Evolutionary conservation across 2,113 vertebrate genomes (phyloP), one percentile per base, ranked within the genome.

Genomic region (Mirounga angustirostris): DNA sequence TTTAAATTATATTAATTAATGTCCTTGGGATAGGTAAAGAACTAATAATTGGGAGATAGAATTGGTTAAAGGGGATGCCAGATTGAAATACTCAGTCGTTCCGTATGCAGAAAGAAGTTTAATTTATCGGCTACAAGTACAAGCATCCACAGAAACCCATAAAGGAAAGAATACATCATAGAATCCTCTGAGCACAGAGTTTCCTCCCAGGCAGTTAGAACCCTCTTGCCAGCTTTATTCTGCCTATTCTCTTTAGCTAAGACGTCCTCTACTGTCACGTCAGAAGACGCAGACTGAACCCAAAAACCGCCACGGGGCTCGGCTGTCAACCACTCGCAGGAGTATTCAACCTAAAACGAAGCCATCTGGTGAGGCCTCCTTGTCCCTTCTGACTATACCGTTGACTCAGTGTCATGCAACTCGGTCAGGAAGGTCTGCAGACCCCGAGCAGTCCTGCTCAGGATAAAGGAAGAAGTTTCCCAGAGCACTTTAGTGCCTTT

Each of bases 311-410:
- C 99, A 99, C 0, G 99, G 99, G 79, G 99, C 99, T 24, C 99
- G 99, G 12, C 99, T 99, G 13, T 99, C 99, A 0, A 99, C 99
- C 24, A 99, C 99, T 0, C 99, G 99, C 14, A 98, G 99, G 93
- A 99, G 99, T 99, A 99, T 99, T 98, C 99, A 99, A 98, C 99
- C 99, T 28, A 99, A 99, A 97, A 99, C 99, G 40, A 99, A 99
- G 97, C 99, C 99, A 5, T 96, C 99, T 7, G 99, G 99, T 99
- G 99, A 99, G 98, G 85, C 88, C 86, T 46, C 54, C 0, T n/a
- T 58, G 0, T 54, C 73, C 79, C 59, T 65, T 76, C 59, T 36
- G 52, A 36, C 15, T 13, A 1, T 33, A 30, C 26, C 63, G 50
- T 14, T 91, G 91, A 54, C 54, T 15, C 2, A 4, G 24, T 65